phyloP scores from a whole-genome alignment of 2,113 vertebrate genomes.

The Pelmatolapia mariae region DNA sequence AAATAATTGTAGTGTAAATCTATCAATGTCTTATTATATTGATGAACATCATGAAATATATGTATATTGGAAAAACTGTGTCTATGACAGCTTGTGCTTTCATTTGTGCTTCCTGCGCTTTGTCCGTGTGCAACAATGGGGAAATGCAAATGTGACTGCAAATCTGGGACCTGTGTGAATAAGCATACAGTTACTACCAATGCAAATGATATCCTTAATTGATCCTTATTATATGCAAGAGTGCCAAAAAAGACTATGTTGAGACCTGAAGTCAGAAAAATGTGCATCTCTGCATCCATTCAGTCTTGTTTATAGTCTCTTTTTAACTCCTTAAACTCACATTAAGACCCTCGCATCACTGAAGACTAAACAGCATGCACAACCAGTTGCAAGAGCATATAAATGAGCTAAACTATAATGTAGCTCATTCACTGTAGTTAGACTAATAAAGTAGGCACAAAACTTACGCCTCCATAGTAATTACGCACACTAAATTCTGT shows the following conservation, averaged over 20 bases:
- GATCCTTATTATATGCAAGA: neutral
- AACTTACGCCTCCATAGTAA: neutral
- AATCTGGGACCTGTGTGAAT: slow-evolving; percentile 51
- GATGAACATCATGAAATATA: slow-evolving; percentile 80
- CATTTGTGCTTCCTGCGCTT: slow-evolving; percentile 58
- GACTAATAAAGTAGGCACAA: neutral
- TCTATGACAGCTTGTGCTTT: slow-evolving; percentile 62
- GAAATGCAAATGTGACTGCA: slow-evolving; percentile 48
- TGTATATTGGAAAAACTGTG: slow-evolving; percentile 76
- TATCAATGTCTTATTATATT: slow-evolving; percentile 82
- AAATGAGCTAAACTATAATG: neutral
- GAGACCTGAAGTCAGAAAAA: neutral
- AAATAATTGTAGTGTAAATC: slow-evolving; percentile 81
- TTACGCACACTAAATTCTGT: neutral
- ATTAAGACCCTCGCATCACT: neutral
- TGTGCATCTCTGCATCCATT: neutral
- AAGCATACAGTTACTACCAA: slow-evolving; percentile 51
- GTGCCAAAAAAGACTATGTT: neutral
- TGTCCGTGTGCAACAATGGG: slow-evolving; percentile 49
- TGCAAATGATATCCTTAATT: slow-evolving; percentile 17
- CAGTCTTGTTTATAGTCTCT: neutral
- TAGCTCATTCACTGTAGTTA: neutral
- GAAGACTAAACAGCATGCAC: neutral
- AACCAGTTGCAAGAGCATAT: neutral
- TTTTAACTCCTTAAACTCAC: neutral